Evolutionary conservation across 23 tunicate species (phyloP).

Genomic region (Phallusia fumigata): DNA sequence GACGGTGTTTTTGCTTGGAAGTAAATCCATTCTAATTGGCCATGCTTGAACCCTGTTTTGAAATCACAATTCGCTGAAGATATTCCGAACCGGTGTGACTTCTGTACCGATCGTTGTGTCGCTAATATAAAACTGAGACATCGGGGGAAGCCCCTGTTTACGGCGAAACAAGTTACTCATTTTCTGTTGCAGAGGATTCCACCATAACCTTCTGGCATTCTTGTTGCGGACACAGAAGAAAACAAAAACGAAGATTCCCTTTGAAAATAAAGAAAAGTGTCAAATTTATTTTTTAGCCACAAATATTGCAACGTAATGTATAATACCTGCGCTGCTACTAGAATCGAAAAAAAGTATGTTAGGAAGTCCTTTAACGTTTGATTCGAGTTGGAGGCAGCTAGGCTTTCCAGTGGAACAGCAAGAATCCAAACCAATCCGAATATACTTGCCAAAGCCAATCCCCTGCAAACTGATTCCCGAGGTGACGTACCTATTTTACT

Average conservation of each 20-base stretch:
- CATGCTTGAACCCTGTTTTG: too few species aligned
- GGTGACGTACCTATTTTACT: not conserved
- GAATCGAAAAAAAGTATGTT: not conserved
- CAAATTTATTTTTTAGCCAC: too few species aligned
- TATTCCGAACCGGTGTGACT: not conserved
- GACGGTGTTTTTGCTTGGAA: too few species aligned
- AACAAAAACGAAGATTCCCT: not conserved
- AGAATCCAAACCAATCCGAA: constrained; percentile 1
- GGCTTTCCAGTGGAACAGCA: not conserved
- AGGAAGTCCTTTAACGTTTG: not conserved
- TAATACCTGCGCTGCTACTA: not conserved
- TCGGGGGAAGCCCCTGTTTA: not conserved
- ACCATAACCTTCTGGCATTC: not conserved
- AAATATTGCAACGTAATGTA: too few species aligned
- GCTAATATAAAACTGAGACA: not conserved
- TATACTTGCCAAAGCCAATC: not conserved
- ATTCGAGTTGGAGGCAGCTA: not conserved
- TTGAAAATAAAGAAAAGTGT: not conserved
- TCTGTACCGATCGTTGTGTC: not conserved
- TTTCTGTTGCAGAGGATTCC: not conserved
- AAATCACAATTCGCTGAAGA: too few species aligned
- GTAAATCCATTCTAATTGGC: too few species aligned
- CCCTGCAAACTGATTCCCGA: not conserved
- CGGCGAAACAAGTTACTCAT: not conserved
- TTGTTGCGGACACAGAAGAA: not conserved